These are phyloP conservation scores for Malaclemys terrapin DNA, from an alignment of 2,113 vertebrate species.

Conservation along the genomic window DNA sequence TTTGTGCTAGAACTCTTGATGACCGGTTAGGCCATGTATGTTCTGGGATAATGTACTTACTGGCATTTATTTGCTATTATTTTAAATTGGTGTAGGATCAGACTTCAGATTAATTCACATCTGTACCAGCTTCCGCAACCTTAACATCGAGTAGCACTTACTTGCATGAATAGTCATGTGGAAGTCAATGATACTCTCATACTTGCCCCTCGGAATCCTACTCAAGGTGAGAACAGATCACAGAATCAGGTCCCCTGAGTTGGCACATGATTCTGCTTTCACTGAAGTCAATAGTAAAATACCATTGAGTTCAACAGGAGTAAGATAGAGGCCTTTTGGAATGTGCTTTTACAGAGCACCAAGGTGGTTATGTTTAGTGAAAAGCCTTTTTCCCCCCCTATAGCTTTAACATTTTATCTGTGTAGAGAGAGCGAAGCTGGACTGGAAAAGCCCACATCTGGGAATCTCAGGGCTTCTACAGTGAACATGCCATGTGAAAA, in stretches of 20 bases:
- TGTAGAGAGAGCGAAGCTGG: background rate
- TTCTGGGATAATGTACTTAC: background rate
- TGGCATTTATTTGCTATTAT: background rate
- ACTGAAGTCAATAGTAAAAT: background rate
- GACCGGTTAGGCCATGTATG: background rate
- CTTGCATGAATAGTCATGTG: background rate
- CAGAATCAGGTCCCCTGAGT: background rate
- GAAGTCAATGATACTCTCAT: background rate
- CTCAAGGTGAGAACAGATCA: background rate
- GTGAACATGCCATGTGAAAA: background rate
- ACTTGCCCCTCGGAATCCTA: background rate
- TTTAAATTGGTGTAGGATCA: background rate
- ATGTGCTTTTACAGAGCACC: background rate
- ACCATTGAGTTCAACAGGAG: background rate
- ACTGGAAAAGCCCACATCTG: background rate
- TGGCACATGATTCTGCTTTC: background rate
- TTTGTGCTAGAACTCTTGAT: background rate
- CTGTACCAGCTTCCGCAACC: background rate
- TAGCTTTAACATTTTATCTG: background rate
- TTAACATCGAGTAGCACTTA: background rate
- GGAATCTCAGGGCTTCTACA: background rate
- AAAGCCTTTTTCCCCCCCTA: background rate
- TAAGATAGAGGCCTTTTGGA: background rate
- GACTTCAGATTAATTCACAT: background rate
- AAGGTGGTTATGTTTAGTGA: background rate